Evolutionary conservation across 2,888 invertebrate genomes (phyloP).

Genomic region (Hyles lineata): DNA sequence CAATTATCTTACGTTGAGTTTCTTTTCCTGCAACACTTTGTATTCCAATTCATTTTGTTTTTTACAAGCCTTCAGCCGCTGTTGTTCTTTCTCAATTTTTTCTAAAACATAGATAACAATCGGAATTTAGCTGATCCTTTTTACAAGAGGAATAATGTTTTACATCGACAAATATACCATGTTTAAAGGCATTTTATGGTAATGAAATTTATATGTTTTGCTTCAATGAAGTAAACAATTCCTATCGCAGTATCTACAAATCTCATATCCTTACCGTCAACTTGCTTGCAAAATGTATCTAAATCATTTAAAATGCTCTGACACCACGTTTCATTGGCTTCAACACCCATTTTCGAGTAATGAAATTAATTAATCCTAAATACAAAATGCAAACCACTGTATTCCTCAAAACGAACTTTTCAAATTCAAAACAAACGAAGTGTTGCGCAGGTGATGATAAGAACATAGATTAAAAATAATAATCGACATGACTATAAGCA

Average conservation of each 20-base stretch:
- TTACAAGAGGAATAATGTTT: too few relatives aligned
- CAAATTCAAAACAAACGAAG: constrained; percentile 31
- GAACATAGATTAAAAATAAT: not conserved
- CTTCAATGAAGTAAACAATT: too few relatives aligned
- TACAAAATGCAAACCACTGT: not conserved
- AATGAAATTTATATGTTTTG: too few relatives aligned
- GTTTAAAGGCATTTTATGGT: too few relatives aligned
- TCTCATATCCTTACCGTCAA: constrained; percentile 55
- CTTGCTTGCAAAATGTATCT: constrained; percentile 55
- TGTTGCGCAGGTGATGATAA: not conserved
- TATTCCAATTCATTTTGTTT: constrained; percentile 66
- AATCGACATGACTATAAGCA: not conserved
- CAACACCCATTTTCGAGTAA: constrained; percentile 47
- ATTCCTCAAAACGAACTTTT: constrained; percentile 29
- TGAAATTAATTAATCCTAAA: not conserved
- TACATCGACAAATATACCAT: too few relatives aligned
- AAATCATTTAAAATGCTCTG: constrained; percentile 50
- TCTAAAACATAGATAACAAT: constrained; percentile 49
- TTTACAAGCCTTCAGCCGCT: constrained; percentile 62
- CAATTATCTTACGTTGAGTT: constrained; percentile 61
- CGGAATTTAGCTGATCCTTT: not conserved
- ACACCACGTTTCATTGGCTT: constrained; percentile 51
- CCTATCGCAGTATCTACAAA: not conserved
- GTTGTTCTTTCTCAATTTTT: constrained; percentile 62
- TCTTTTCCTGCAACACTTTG: constrained; percentile 65